Base-by-base conservation (phyloP, 1,140 invertebrate species). In the Drosophila pallidifrons region DNA sequence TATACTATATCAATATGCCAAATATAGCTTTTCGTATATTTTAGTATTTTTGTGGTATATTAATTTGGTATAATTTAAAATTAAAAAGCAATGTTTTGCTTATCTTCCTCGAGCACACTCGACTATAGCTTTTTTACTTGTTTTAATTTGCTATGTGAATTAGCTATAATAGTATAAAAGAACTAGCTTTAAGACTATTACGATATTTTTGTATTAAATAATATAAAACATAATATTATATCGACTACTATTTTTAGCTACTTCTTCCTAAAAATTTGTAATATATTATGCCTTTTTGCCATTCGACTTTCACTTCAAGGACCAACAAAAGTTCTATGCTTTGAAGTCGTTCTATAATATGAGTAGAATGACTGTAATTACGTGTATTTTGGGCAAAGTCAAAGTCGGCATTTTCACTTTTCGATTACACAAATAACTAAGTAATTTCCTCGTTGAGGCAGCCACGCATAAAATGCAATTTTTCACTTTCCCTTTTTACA, bases 391-490 rank as follows among this genome's bases (percentile, higher is more conserved):
- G 20, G 70, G 7, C 46, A 65, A 55, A 68, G 66, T 55, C 61
- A n/a, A n/a, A 47, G 55, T 45, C 67, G 28, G 58, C 66, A 70
- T 73, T 86, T 86, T 77, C 75, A 79, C 81, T 78, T 83, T 89
- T 67, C 77, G 63, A 73, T 88, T 64, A 79, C 41, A 66, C 60
- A 35, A 72, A 75, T 88, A 75, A 89, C 83, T 88, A 74, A 78
- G 85, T 90, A 89, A 89, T 89, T 89, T 89, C 66, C 85, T 67
- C 54, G 70, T 71, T 63, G 81, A 79, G 58, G 54, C 85, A 85
- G 81, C 75, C 74, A 83, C 81, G 81, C 81, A 89, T 89, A 67
- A 85, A 89, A 76, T 74, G 85, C 85, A 76, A 89, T 89, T 89
- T 85, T 89, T 89, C 81, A 89, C 85, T 90, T 85, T 89, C 85